Evolutionary conservation across 1,140 invertebrate species (phyloP).

Genomic region (Tetramorium alpestre): DNA sequence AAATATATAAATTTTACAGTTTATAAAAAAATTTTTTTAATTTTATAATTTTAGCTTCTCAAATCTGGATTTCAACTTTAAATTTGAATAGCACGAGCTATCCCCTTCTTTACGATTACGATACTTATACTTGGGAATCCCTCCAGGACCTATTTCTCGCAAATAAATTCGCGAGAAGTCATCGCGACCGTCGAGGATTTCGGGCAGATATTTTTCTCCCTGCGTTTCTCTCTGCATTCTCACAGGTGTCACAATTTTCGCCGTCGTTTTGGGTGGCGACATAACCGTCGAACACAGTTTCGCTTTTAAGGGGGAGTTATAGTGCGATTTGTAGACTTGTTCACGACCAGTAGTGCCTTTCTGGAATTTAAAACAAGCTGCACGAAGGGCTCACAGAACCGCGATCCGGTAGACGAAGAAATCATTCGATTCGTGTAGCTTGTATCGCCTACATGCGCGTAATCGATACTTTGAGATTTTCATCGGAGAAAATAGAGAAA

Average conservation of each 20-base stretch:
- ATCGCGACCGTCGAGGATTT: conserved; percentile 13
- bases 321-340: conserved; percentile 23
- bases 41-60: not conserved
- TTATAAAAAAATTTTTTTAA: not conserved
- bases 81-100: not conserved
- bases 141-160: not conserved
- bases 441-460: not conserved
- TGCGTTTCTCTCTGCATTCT: not conserved
- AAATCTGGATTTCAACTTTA: not conserved
- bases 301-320: conserved; percentile 71
- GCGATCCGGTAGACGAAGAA: conserved; percentile 14
- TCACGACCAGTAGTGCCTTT: conserved; percentile 18
- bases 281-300: conserved; percentile 72
- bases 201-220: not conserved
- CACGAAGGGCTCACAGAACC: not conserved
- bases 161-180: conserved; percentile 5
- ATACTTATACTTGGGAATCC: not conserved
- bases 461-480: conserved; percentile 34
- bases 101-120: not conserved
- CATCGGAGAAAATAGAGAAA: not conserved
- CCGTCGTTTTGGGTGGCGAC: conserved; percentile 53
- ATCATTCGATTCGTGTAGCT: conserved; percentile 8
- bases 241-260: conserved; percentile 57
- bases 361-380: conserved; percentile 28
- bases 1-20: too few relatives aligned